Conservation (phyloP, 2,888 invertebrate genomes). For the Cheiracanthium punctorium region DNA sequence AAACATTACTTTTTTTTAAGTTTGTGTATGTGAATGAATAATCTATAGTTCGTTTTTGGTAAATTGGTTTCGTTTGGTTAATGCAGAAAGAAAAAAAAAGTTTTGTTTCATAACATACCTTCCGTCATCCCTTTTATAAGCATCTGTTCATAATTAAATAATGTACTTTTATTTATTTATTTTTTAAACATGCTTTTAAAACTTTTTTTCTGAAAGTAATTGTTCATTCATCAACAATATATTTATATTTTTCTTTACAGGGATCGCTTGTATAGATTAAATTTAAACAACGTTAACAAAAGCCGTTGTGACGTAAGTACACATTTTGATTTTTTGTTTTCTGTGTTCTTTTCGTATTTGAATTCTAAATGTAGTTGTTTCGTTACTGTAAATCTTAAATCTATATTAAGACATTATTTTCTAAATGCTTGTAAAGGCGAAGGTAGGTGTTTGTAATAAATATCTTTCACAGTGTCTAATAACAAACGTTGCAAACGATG, state of each 20-base stretch:
- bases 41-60: not conserved
- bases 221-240: constrained; percentile 3
- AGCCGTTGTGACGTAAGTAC: constrained; percentile 66
- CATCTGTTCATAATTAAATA: constrained; percentile 11
- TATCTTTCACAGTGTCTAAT: too few species aligned
- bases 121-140: not conserved
- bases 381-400: too few species aligned
- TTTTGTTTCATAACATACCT: not conserved
- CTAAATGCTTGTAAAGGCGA: too few species aligned
- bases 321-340: not conserved
- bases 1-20: too few species aligned
- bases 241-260: constrained; percentile 42
- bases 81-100: not conserved
- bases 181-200: not conserved
- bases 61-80: not conserved
- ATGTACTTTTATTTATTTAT: not conserved
- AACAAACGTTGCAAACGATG: too few species aligned
- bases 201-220: not conserved
- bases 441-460: too few species aligned
- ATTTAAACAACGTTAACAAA: constrained; percentile 66
- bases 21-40: too few species aligned
- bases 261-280: constrained; percentile 59
- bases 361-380: too few species aligned
- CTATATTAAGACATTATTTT: too few species aligned
- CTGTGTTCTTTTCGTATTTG: too few species aligned